Base-by-base conservation (phyloP, 1,140 invertebrate species). In the Zaprionus kolodkinae region DNA sequence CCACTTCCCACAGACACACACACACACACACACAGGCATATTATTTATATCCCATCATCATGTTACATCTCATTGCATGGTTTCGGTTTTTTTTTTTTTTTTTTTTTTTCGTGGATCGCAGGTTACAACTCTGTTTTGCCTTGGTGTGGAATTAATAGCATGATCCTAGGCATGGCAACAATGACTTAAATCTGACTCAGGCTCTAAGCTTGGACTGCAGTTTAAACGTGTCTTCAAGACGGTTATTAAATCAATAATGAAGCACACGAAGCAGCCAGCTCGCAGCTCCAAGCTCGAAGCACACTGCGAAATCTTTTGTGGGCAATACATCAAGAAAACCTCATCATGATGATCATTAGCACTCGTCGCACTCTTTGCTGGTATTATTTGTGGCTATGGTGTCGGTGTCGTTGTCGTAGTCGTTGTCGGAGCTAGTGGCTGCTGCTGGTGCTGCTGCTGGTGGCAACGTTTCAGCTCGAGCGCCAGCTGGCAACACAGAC, bases 171-270 rank as follows among this genome's bases (percentile, higher is more conserved):
- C 63, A 71, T 68, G 78, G 78, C 85, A 85, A 89, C 75, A 85
- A 55, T 40, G 43, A 81, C 76, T 81, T 61, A 70, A 71, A 72
- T 79, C 81, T 76, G 59, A 76, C 57, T 63, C 48, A 64, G 68
- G 62, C 62, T 61, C 30, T 7, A 61, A 74, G 62, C 72, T 71
- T 54, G 79, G 75, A 67, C 66, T 80, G 79, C 78, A 80, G 86
- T 75, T 90, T 82, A 90, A 90, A 85, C 86, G 86, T 90, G 86
- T 86, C 86, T 90, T 89, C 86, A 85, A 90, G 64, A 63, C 80
- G 90, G 87, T 90, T 90, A 90, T 90, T 90, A 90, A 90, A 90
- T 90, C 87, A 90, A 90, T 90, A 90, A 91, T 90, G 87, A 90
- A 91, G 87, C 87, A 87, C 87, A 90, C 88, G 87, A 90, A 91